phyloP scores from a whole-genome alignment of 2,888 invertebrate species.

The Hedya salicella region DNA sequence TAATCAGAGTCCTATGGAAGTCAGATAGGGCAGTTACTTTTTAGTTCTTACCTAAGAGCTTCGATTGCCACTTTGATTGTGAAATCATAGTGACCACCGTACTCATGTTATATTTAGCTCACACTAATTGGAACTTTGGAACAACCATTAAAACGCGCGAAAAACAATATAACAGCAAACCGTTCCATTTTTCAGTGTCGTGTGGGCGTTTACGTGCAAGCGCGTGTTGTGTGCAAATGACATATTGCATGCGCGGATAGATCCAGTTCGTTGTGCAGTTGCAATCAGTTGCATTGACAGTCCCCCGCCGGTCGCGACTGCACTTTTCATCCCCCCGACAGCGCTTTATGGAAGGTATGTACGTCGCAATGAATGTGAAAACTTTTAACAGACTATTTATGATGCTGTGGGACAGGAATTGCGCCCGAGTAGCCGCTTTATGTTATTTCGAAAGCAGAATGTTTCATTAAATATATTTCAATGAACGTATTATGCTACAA shows the following conservation, averaged over 20 bases:
- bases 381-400: slow-evolving; percentile 41
- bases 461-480: background rate
- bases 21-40: no score
- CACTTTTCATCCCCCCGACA: slow-evolving; percentile 70
- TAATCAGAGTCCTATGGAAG: no score
- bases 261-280: slow-evolving; percentile 54
- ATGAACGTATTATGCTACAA: background rate
- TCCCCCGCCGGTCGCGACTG: slow-evolving; percentile 54
- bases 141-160: background rate
- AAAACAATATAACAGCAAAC: slow-evolving; percentile 5
- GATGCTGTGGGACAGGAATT: slow-evolving; percentile 3
- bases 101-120: no score
- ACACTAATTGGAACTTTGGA: no score
- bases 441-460: background rate
- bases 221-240: slow-evolving; percentile 59
- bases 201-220: slow-evolving; percentile 19
- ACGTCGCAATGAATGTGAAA: slow-evolving; percentile 48
- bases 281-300: slow-evolving; percentile 69
- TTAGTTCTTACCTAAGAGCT: no score
- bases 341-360: slow-evolving; percentile 58
- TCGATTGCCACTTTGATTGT: no score
- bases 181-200: slow-evolving; percentile 29
- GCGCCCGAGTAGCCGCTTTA: slow-evolving; percentile 5
- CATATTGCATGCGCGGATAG: slow-evolving; percentile 60
- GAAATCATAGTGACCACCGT: no score